These are phyloP conservation scores for Patella depressa DNA, from an alignment of 2,888 invertebrate genomes.

Conservation along the genomic window DNA sequence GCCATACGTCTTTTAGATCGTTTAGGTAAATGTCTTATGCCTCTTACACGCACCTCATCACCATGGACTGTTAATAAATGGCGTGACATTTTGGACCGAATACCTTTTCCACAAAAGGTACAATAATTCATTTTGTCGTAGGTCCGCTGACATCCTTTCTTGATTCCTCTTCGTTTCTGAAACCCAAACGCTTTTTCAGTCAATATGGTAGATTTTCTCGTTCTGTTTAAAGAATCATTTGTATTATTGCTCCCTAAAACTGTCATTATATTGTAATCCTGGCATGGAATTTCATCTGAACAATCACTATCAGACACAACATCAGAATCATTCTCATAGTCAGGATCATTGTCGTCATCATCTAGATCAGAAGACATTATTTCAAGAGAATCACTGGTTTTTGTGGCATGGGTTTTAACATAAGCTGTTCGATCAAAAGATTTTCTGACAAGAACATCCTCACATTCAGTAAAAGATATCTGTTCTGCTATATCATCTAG, in stretches of 20 bases:
- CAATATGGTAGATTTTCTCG: background rate
- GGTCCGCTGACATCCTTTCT: constrained; percentile 31
- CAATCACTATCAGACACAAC: constrained; percentile 13
- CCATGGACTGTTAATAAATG: constrained; percentile 32
- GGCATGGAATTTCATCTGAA: constrained; percentile 10
- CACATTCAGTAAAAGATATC: background rate
- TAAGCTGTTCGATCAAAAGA: background rate
- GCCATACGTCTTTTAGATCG: constrained; percentile 27
- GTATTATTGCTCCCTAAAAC: background rate
- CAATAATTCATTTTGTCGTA: constrained; percentile 38
- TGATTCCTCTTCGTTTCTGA: constrained; percentile 4
- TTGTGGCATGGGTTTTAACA: background rate
- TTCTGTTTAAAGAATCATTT: background rate
- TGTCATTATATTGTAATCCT: background rate
- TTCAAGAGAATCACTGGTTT: background rate
- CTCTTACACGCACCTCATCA: constrained; percentile 23
- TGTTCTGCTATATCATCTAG: background rate
- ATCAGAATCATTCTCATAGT: background rate
- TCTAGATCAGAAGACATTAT: background rate
- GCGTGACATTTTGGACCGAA: constrained; percentile 33
- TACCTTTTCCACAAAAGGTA: constrained; percentile 32
- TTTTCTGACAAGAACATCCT: background rate
- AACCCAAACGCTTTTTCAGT: background rate
- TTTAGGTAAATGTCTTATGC: constrained; percentile 28
- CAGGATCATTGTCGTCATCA: background rate